Evolutionary conservation across 2,797 vertebrate genomes (phyloP).

Genomic region (Sebastes variabilis): DNA sequence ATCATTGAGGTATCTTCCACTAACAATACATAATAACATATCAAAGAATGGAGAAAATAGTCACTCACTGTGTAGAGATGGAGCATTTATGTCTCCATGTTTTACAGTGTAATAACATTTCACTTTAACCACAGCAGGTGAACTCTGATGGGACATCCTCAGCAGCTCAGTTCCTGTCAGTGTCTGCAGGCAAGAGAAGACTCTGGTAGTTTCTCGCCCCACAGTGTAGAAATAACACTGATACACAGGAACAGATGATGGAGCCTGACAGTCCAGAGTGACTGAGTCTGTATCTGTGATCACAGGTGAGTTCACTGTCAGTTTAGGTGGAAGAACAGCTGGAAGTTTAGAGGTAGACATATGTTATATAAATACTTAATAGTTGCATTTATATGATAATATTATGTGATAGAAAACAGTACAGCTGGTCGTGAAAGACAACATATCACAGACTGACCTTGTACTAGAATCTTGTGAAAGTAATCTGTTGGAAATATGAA

Average conservation of each 20-base stretch:
- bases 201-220: accelerated
- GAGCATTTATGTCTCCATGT: accelerated
- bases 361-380: too few relatives aligned
- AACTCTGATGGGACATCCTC: neutral
- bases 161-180: conserved; percentile 39
- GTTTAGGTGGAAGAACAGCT: neutral
- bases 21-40: neutral
- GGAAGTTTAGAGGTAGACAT: neutral
- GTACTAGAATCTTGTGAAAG: neutral
- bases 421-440: neutral
- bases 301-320: neutral
- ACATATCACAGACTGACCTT: conserved; percentile 25
- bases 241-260: neutral
- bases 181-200: neutral
- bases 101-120: conserved; percentile 3
- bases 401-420: neutral
- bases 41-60: too few relatives aligned
- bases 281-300: conserved; percentile 38
- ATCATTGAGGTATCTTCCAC: neutral
- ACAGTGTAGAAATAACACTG: conserved; percentile 35
- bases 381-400: too few relatives aligned
- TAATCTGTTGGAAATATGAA: conserved; percentile 4
- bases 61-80: conserved; percentile 7
- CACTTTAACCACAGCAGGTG: conserved; percentile 23
- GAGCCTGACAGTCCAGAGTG: conserved; percentile 22